Conservation (phyloP, 64 coral and sea anemone genomes). For the Pocillopora damicornis region DNA sequence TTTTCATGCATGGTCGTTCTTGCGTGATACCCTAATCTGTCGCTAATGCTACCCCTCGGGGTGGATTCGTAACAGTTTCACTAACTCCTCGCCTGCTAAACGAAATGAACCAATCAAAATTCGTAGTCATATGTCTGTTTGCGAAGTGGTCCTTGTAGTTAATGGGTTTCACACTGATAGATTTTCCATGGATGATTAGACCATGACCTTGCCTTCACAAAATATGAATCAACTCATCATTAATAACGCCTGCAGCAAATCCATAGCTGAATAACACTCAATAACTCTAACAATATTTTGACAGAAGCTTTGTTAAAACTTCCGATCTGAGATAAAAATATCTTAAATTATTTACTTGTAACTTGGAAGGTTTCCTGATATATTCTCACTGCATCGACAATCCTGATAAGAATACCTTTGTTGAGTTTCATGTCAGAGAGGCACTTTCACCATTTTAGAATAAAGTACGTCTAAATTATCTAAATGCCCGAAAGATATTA, state of each 20-base stretch:
- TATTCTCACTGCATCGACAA: too few species aligned
- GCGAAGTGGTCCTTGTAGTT: not conserved
- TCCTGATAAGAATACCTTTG: too few species aligned
- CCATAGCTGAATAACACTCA: not conserved
- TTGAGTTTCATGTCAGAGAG: too few species aligned
- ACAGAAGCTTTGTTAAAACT: too few species aligned
- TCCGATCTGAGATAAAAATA: too few species aligned
- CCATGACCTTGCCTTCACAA: not conserved
- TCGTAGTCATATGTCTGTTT: not conserved
- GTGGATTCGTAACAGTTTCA: constrained; percentile 3
- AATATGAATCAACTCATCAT: not conserved
- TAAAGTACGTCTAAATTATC: too few species aligned
- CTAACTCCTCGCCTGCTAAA: constrained; percentile 12
- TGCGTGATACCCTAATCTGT: constrained; percentile 26
- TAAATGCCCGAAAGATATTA: too few species aligned
- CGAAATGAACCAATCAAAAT: not conserved
- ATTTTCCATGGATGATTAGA: not conserved
- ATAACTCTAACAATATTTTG: not conserved
- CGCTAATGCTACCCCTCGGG: not conserved
- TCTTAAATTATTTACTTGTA: not conserved
- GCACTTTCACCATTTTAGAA: too few species aligned
- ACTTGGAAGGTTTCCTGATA: not conserved
- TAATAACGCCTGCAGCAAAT: not conserved
- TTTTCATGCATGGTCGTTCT: not conserved
- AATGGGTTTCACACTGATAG: not conserved